Evolutionary conservation across 2,888 invertebrate genomes (phyloP).

Genomic region (Synergus itoensis): DNA sequence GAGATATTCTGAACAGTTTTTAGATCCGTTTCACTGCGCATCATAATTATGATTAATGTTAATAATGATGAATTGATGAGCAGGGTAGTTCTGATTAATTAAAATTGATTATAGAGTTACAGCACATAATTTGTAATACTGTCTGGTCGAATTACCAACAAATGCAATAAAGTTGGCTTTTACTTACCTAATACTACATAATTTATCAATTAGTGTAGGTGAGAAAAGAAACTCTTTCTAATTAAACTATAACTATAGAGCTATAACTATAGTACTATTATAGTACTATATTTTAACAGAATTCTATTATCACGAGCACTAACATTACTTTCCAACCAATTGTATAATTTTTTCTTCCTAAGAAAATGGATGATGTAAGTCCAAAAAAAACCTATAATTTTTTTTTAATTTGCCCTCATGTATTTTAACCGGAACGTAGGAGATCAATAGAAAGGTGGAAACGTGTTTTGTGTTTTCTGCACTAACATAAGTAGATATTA

Average conservation of each 20-base stretch:
- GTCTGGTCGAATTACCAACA: background rate
- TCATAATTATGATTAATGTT: no score
- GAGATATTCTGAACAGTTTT: no score
- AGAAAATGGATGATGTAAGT: background rate
- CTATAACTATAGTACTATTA: no score
- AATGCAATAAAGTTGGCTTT: slow-evolving; percentile 11
- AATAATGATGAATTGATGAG: no score
- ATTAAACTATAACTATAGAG: background rate
- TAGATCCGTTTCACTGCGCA: no score
- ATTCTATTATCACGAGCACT: background rate
- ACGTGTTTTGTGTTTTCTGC: slow-evolving; percentile 22
- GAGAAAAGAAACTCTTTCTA: slow-evolving; percentile 18
- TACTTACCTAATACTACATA: slow-evolving; percentile 16
- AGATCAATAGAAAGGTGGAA: slow-evolving; percentile 32
- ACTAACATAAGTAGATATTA: slow-evolving; percentile 3
- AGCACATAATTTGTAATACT: background rate
- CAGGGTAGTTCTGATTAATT: background rate
- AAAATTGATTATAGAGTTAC: background rate
- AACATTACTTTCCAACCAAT: slow-evolving; percentile 5
- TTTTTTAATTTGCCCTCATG: background rate
- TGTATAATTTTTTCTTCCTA: background rate
- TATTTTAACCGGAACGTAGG: background rate
- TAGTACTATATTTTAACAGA: slow-evolving; percentile 10
- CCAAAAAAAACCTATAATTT: background rate
- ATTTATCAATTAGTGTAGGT: slow-evolving; percentile 16